Evolutionary conservation across 2,888 invertebrate species (phyloP).

Genomic region (Philereme transversata): DNA sequence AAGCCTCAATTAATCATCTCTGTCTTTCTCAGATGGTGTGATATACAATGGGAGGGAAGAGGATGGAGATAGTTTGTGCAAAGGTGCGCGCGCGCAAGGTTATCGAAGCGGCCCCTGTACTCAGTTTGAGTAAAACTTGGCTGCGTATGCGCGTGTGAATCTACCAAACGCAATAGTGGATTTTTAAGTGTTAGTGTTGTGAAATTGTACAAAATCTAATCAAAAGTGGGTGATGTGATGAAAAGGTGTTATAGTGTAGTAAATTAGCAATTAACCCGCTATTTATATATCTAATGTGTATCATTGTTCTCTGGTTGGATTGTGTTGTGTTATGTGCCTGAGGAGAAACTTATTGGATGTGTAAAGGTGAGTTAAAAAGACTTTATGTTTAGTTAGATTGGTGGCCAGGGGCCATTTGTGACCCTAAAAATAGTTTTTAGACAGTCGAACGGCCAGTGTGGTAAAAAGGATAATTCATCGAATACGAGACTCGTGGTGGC

Average conservation of each 20-base stretch:
- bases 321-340: constrained; percentile 21
- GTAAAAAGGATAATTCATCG: too few relatives aligned
- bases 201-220: constrained; percentile 8
- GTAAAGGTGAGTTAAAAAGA: constrained; percentile 44
- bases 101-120: constrained; percentile 27
- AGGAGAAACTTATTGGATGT: constrained; percentile 45
- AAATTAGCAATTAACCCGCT: background rate
- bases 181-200: constrained; percentile 9
- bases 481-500: too few relatives aligned
- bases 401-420: too few relatives aligned
- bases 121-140: constrained; percentile 41
- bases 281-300: constrained; percentile 31
- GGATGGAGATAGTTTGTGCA: constrained; percentile 35
- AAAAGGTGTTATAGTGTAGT: constrained; percentile 2
- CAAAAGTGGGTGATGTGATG: constrained; percentile 10
- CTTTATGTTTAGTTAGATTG: too few relatives aligned
- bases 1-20: constrained; percentile 44
- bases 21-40: constrained; percentile 44
- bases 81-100: constrained; percentile 39
- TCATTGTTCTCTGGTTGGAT: constrained; percentile 29
- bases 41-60: constrained; percentile 25
- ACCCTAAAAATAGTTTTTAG: too few relatives aligned
- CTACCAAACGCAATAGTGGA: constrained; percentile 1
- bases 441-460: too few relatives aligned
- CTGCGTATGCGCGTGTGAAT: constrained; percentile 34